Conservation (phyloP, 2,888 invertebrate genomes). For the Crematogaster levior region DNA sequence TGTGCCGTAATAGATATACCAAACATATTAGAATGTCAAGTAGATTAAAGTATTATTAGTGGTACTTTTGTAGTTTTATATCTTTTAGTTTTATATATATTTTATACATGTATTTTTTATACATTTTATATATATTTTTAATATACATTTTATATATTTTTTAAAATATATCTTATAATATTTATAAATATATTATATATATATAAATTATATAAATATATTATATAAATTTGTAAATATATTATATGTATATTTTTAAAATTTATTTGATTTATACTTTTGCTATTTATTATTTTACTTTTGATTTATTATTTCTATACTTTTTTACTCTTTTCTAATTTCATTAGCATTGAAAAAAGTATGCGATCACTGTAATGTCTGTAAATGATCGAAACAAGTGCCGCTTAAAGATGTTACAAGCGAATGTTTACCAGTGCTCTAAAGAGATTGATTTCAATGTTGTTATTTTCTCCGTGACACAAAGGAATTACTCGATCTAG, state of each 20-base stretch:
- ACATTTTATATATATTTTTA: too few species aligned
- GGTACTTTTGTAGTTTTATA: too few species aligned
- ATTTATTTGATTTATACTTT: neutral
- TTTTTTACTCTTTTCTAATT: too few species aligned
- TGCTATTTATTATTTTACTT: neutral
- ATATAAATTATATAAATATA: too few species aligned
- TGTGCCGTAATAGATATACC: neutral
- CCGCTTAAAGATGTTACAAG: neutral
- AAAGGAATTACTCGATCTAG: neutral
- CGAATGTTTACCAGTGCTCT: neutral
- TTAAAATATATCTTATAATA: too few species aligned
- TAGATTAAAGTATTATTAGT: neutral
- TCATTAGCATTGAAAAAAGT: neutral
- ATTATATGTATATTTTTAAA: neutral
- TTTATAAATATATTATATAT: too few species aligned
- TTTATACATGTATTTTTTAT: too few species aligned
- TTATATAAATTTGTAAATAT: too few species aligned
- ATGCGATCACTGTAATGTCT: neutral
- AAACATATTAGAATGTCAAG: constrained; percentile 5
- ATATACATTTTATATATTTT: too few species aligned
- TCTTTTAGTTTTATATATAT: too few species aligned
- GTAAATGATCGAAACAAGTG: neutral
- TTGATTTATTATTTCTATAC: too few species aligned
- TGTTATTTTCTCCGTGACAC: neutral
- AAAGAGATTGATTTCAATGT: neutral